A percentile compares a stretch with the other conserved stretches of the same genome.
Conservation (phyloP, 2,888 invertebrate species). For the Salticus scenicus region DNA sequence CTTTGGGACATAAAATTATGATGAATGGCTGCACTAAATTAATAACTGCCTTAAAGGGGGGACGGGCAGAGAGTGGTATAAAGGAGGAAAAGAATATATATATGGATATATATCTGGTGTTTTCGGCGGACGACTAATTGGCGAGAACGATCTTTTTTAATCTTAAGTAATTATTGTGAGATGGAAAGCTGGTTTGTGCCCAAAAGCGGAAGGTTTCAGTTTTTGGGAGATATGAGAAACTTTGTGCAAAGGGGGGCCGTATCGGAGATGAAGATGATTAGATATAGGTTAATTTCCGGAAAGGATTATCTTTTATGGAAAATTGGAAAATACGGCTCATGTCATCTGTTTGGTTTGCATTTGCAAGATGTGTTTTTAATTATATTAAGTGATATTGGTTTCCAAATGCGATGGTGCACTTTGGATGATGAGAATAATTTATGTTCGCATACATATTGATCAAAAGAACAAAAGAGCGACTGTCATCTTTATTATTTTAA, state of each 20-base stretch:
- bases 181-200: slow-evolving; percentile 34
- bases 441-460: neutral
- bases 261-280: slow-evolving; percentile 17
- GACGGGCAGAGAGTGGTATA: slow-evolving; percentile 18
- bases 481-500: neutral
- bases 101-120: slow-evolving; percentile 36
- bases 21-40: slow-evolving; percentile 67
- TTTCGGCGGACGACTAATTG: slow-evolving; percentile 53
- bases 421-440: neutral
- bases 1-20: slow-evolving; percentile 69
- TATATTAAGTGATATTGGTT: slow-evolving; percentile 2
- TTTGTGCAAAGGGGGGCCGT: neutral
- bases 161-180: slow-evolving; percentile 68
- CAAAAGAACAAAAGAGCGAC: neutral
- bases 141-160: slow-evolving; percentile 66
- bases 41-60: slow-evolving; percentile 57
- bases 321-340: neutral
- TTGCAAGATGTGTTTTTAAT: slow-evolving; percentile 12
- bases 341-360: neutral
- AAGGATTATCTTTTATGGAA: neutral
- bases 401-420: neutral
- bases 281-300: slow-evolving; percentile 15
- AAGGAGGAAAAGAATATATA: slow-evolving; percentile 49
- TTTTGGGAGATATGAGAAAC: slow-evolving; percentile 49
- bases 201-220: slow-evolving; percentile 56